phyloP scores from a whole-genome alignment of 1,140 invertebrate species.

The Hylaeus volcanicus region DNA sequence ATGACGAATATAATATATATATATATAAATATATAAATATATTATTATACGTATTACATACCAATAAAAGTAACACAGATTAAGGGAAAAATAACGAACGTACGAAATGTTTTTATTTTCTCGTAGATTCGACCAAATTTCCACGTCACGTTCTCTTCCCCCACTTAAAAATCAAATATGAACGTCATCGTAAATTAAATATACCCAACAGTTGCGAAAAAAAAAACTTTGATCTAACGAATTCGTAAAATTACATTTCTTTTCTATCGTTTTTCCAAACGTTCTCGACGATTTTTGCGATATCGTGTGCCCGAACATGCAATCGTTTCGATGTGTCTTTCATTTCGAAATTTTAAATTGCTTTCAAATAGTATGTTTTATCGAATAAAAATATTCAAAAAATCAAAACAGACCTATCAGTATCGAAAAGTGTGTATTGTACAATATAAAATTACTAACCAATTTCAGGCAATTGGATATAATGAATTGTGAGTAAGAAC shows the following conservation, averaged over 20 bases:
- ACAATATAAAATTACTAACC: not conserved
- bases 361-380: slow-evolving; percentile 2
- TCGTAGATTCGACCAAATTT: not conserved
- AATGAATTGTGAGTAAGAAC: not conserved
- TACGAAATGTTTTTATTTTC: slow-evolving; percentile 21
- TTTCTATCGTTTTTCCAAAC: not conserved
- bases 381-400: slow-evolving; percentile 26
- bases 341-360: slow-evolving; percentile 5
- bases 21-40: slow-evolving; percentile 62
- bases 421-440: not conserved
- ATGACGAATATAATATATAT: slow-evolving; percentile 68
- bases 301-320: not conserved
- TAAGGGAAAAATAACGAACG: slow-evolving; percentile 37
- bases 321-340: not conserved
- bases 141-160: not conserved
- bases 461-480: not conserved
- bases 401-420: slow-evolving; percentile 2
- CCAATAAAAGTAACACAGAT: slow-evolving; percentile 70
- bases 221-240: not conserved
- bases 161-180: not conserved
- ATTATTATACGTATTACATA: slow-evolving; percentile 71
- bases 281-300: not conserved
- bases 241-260: not conserved
- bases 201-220: not conserved
- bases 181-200: slow-evolving; percentile 3